Base-by-base conservation (phyloP, 2,888 invertebrate genomes). In the Rhorus exstirpatorius region DNA sequence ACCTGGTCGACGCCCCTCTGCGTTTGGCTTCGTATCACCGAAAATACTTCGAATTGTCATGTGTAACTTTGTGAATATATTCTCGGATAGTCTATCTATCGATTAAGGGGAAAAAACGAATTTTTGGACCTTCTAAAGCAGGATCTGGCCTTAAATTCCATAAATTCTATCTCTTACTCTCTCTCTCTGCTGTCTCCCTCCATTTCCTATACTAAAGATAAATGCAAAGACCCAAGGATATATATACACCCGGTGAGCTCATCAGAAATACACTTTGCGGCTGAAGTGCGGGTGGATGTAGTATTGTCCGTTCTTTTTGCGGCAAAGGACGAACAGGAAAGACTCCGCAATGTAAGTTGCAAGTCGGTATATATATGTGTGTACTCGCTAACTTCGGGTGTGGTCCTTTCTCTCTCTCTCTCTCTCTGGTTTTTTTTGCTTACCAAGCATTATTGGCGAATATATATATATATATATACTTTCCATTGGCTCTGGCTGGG, bases 401-500 rank as follows among this genome's bases (percentile, higher is more conserved):
- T 88, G 88, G 89, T 87, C 88, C 88, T 71, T 17, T 71, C 31
- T 60, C 46, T 72, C 31, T 49, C 19, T 71, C 14, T 65, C 26
- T 38, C 70, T 58, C 35, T n/a, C n/a, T n/a, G 7, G 1, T 65
- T 17, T 44, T 12, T 44, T 17, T 44, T 38, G 60, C 41, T 65
- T 21, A 80, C 70, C 51, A 24, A 19, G 55, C 17, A 26, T 24
- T n/a, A n/a, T 49, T 38, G 70, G 31, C 12, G 58, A 44, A 44
- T 58, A 71, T 58, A 17, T n/a, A n/a, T n/a, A n/a, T 38, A 14
- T 60, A 38, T 19, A n/a, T n/a, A n/a, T n/a, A n/a, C n/a, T n/a
- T 80, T n/a, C 85, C 84, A 86, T 89, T 88, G 85, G 58, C 21
- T 14, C 49, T 41, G 58, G 85, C 86, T 87, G 88, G 88, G 87